Evolutionary conservation across 1,140 invertebrate genomes (phyloP).

Genomic region (Lordiphosa mommai): DNA sequence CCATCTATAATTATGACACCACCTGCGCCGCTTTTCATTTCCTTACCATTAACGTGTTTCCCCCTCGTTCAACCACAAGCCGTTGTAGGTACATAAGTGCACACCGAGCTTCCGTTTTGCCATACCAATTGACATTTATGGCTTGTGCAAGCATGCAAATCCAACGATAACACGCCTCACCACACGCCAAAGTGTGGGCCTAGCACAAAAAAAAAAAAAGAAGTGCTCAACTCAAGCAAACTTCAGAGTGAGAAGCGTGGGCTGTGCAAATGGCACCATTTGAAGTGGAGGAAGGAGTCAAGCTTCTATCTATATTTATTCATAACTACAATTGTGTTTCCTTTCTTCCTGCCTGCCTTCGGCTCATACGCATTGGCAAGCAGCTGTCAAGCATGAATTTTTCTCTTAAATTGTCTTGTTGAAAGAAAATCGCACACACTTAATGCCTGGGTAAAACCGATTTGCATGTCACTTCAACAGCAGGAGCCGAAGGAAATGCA

Average conservation of each 20-base stretch:
- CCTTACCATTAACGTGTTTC: constrained; percentile 25
- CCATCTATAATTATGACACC: constrained; percentile 45
- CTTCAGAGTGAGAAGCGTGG: no score
- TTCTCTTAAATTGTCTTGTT: constrained; percentile 72
- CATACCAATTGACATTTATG: constrained; percentile 70
- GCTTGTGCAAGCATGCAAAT: constrained; percentile 66
- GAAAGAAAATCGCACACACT: constrained; percentile 72
- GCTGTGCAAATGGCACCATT: constrained; percentile 12
- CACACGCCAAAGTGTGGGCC: constrained; percentile 32
- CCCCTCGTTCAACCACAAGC: neutral
- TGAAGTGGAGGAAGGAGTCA: constrained; percentile 7
- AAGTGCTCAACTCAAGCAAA: neutral
- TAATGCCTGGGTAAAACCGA: constrained; percentile 61
- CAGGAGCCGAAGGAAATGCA: constrained; percentile 23
- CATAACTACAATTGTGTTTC: constrained; percentile 53
- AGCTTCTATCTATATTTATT: constrained; percentile 56
- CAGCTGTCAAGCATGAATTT: constrained; percentile 69
- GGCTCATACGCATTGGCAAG: constrained; percentile 45
- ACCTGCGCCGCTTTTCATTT: constrained; percentile 40
- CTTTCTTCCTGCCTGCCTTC: neutral
- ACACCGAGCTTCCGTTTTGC: constrained; percentile 10
- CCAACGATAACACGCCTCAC: constrained; percentile 63
- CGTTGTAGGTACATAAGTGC: neutral
- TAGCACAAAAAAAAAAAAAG: constrained; percentile 5
- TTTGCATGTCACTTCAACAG: constrained; percentile 50